Base-by-base conservation (phyloP, 2,888 invertebrate genomes). In the Ariolimax columbianus region DNA sequence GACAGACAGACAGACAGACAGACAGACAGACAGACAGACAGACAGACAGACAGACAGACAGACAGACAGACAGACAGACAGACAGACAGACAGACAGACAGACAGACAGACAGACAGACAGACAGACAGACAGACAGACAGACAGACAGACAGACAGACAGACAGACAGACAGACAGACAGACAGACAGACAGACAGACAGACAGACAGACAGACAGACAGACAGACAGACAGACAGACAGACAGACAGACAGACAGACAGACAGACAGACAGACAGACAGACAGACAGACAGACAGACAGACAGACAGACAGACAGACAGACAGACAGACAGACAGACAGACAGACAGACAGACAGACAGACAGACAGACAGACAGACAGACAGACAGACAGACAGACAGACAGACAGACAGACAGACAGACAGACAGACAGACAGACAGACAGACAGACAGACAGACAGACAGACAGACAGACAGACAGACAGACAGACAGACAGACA, bases 51-150 rank as follows among this genome's bases (percentile, higher is more conserved):
- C 30, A 77, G 77, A 77, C 55, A 77, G 77, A 77, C 33, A 77
- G 77, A 77, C 55, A 77, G 59, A 59, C 33, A 77, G 77, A 77
- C 55, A 77, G 77, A 77, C 33, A 77, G 77, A 77, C 55, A 77
- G 59, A 59, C 33, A 77, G 77, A 77, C 55, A 77, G 55, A 77
- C 33, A 77, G 77, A 36, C 30, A 77, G 77, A 26, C 33, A 63
- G 63, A 63, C 63, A 63, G 63, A 77, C 30, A 63, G 63, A 63
- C 63, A 23, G 14, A 26, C 23, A 77, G 77, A 59, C 55, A 77
- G 55, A 63, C 63, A 63, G 30, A 30, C 6, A 36, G 55, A 63
- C n/a, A 30, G 30, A 33, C 9, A 77, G 77, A 77, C 30, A 63
- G 63, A 63, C 63, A 63, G 63, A 63, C 30, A 63, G 63, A 63